These are phyloP conservation scores for Callinectes sapidus DNA, from an alignment of 2,888 invertebrate species.

Conservation along the genomic window DNA sequence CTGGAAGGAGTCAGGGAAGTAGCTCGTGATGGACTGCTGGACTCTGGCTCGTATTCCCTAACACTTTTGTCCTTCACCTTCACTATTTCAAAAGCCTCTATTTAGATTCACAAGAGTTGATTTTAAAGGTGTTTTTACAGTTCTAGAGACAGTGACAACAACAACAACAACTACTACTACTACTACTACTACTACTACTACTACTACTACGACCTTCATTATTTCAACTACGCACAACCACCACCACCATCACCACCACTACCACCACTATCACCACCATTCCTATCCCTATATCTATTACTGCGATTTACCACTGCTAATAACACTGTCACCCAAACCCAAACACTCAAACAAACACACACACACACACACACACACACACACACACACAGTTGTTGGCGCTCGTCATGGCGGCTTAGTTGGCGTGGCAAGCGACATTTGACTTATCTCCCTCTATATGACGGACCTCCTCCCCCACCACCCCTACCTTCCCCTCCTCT, in stretches of 20 bases:
- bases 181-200: background rate
- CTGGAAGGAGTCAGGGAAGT: background rate
- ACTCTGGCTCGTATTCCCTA: no score
- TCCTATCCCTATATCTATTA: background rate
- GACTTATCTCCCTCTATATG: constrained; percentile 1
- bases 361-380: constrained; percentile 19
- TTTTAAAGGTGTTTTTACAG: no score
- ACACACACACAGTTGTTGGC: background rate
- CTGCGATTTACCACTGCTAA: background rate
- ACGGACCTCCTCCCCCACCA: background rate
- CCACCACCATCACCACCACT: background rate
- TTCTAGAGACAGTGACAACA: no score
- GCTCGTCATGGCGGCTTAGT: background rate
- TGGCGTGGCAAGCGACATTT: constrained; percentile 10
- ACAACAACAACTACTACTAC: background rate
- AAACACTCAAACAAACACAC: background rate
- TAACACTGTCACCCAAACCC: background rate
- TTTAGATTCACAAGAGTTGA: no score
- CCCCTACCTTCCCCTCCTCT: no score
- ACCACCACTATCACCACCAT: background rate
- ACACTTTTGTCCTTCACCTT: no score
- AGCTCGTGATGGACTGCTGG: background rate
- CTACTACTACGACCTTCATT: background rate
- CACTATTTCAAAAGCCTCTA: no score
- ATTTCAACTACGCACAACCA: background rate